Evolutionary conservation across 2,888 invertebrate genomes (phyloP), one percentile per base, ranked within the genome.

Genomic region (Argynnis bischoffii): DNA sequence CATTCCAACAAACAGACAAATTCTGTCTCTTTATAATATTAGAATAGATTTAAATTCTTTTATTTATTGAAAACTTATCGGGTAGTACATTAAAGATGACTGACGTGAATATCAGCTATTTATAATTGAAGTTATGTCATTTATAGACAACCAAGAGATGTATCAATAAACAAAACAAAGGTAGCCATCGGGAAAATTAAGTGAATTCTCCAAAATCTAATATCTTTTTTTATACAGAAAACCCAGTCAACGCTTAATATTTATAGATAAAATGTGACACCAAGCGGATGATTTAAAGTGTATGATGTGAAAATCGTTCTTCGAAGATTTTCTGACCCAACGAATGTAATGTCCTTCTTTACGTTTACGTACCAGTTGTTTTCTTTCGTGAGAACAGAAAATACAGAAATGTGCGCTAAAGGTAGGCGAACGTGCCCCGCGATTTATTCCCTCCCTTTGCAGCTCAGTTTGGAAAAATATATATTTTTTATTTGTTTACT

Each of bases 251-350:
- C 87, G 89, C 91, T 92, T 92, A 91, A 91, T 91, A 92, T 92
- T 92, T 92, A 92, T 91, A 88, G 91, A 88, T 88, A 90, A 90
- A 91, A 90, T 90, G 90, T 92, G 89, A 90, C 86, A 86, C 90
- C 85, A 81, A 86, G 90, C 90, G 88, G 78, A 90, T 91, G 92
- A 92, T 92, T 91, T 91, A 90, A 90, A 91, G 87, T 89, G 88
- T 88, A 88, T 88, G 88, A 92, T 88, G 92, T 90, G 89, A 87
- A 90, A 92, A 91, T 89, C 84, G 88, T 87, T 88, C 81, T 82
- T 88, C 87, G 86, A 87, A 89, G 89, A 90, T 91, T 91, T 91
- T 90, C 89, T 91, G 91, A 91, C 90, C 91, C 89, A 86, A 80
- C 87, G 88, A 88, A 85, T 88, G 86, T 88, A 59, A 59, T 48